phyloP scores from a whole-genome alignment of 2,888 invertebrate genomes.

The Drosophila parthenogenetica region DNA sequence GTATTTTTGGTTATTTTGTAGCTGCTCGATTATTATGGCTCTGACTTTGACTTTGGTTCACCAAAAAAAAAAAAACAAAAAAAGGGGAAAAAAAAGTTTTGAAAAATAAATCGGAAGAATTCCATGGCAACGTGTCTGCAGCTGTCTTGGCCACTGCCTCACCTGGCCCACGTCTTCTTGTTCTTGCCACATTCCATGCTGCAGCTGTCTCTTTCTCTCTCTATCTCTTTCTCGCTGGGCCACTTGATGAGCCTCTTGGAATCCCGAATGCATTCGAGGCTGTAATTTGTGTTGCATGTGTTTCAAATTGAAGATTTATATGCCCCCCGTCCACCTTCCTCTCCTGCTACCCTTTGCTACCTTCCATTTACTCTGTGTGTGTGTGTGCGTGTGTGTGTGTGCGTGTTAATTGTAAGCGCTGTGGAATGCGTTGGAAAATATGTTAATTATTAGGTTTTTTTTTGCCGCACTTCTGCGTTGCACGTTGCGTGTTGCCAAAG shows the following conservation, averaged over 20 bases:
- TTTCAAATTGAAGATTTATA: conserved; percentile 81
- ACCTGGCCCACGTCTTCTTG: conserved; percentile 24
- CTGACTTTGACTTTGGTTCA: conserved; percentile 30
- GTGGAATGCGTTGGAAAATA: conserved; percentile 81
- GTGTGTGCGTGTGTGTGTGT: conserved; percentile 61
- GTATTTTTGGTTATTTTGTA: conserved; percentile 68
- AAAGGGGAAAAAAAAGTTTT: conserved; percentile 53
- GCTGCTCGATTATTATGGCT: conserved; percentile 60
- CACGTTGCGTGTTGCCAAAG: conserved; percentile 36
- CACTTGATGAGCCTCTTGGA: conserved; percentile 71
- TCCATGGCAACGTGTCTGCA: conserved; percentile 54
- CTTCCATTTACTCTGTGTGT: not conserved
- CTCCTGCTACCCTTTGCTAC: conserved; percentile 4
- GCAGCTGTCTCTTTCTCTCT: not conserved
- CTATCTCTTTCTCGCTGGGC: conserved; percentile 24
- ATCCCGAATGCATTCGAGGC: conserved; percentile 66
- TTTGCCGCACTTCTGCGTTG: conserved; percentile 53
- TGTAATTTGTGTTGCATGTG: conserved; percentile 81
- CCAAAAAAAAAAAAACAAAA: not conserved
- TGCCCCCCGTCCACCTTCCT: conserved; percentile 34
- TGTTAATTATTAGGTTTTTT: conserved; percentile 77
- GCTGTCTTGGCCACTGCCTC: conserved; percentile 28
- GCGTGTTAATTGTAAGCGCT: conserved; percentile 82
- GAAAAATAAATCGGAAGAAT: conserved; percentile 79
- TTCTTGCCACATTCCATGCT: conserved; percentile 8